Percentiles rank a stretch among this genome's conserved stretches.
Evolutionary conservation across 2,113 vertebrate genomes (phyloP).

Genomic region (Neofelis nebulosa): DNA sequence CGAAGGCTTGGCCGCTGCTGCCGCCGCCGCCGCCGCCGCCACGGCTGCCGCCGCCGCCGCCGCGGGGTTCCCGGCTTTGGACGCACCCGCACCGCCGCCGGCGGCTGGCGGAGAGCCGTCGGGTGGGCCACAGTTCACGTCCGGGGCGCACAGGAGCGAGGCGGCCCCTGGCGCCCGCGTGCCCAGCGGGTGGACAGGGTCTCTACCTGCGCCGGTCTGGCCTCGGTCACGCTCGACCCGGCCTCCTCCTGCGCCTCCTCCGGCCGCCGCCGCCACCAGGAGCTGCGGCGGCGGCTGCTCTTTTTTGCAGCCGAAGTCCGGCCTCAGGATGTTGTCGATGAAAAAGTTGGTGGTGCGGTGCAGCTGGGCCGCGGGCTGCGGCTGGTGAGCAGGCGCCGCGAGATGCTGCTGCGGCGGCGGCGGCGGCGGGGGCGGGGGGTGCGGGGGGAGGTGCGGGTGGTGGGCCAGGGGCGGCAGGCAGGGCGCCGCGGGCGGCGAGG

Average conservation of each 20-base stretch:
- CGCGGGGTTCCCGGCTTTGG: conserved; percentile 77
- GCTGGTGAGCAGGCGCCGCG: conserved; percentile 80
- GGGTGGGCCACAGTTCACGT: conserved; percentile 90
- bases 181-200: conserved; percentile 90
- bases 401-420: conserved; percentile 67
- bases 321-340: conserved; percentile 97
- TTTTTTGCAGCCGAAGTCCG: conserved; percentile 96
- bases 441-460: conserved; percentile 87
- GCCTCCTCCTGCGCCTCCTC: conserved; percentile 71
- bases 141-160: conserved; percentile 90
- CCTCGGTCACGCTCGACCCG: conserved; percentile 82
- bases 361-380: conserved; percentile 89
- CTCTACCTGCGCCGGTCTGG: conserved; percentile 89
- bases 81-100: conserved; percentile 75
- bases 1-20: conserved; percentile 80
- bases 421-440: conserved; percentile 77
- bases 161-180: conserved; percentile 87
- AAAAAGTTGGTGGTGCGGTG: conserved; percentile 97
- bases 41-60: conserved; percentile 81
- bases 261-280: conserved; percentile 62
- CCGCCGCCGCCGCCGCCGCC: conserved; percentile 82
- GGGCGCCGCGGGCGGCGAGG: conserved; percentile 79
- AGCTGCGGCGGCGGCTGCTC: conserved; percentile 83
- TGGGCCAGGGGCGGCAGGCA: conserved; percentile 79
- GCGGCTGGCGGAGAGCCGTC: conserved; percentile 89